Base-by-base conservation (phyloP, 2,888 invertebrate species). In the Saturnia pavonia region DNA sequence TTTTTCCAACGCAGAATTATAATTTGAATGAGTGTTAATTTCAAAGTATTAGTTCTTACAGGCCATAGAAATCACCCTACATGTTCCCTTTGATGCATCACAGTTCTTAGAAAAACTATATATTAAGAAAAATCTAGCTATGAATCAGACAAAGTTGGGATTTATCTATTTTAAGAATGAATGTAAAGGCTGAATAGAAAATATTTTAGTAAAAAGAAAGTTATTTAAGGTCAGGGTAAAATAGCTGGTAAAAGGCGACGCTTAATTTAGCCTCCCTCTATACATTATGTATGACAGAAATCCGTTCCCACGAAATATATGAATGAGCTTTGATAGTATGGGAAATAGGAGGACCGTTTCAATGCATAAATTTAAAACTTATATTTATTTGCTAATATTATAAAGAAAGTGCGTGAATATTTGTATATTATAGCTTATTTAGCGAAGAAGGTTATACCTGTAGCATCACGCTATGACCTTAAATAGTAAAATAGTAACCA, bases 211-310 rank as follows among this genome's bases (percentile, higher is more conserved):
- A 12, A 45, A 57, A 57, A 22, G 57, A 25, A 57, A 25, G 12
- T 25, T 25, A 57, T 57, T 25, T 57, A 57, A 9, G 22, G 25
- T 25, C 25, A 25, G 57, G 22, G 57, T 57, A 12, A 25, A 25
- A 57, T 3, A 27, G 25, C 14, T 1, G 22, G 54, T 12, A 22
- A 60, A 60, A 60, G 27, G 27, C 25, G 25, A 27, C 25, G 57
- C 27, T 60, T 27, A 12, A 60, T 27, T 27, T 25, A 27, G 57
- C 57, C 14, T 60, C 25, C 2, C 57, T 27, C 6, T 25, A 60
- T 27, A 27, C 57, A 60, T 60, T 60, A 60, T 60, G 25, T 60
- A 60, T 60, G 25, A 27, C 12, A 60, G 57, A 14, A 60, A 60
- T 60, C 57, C 57, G 57, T 27, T 14, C 57, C 14, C 25, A 60